Percentiles rank a stretch among this genome's conserved stretches.
phyloP scores from a whole-genome alignment of 2,888 invertebrate species.

The Noctua janthina region DNA sequence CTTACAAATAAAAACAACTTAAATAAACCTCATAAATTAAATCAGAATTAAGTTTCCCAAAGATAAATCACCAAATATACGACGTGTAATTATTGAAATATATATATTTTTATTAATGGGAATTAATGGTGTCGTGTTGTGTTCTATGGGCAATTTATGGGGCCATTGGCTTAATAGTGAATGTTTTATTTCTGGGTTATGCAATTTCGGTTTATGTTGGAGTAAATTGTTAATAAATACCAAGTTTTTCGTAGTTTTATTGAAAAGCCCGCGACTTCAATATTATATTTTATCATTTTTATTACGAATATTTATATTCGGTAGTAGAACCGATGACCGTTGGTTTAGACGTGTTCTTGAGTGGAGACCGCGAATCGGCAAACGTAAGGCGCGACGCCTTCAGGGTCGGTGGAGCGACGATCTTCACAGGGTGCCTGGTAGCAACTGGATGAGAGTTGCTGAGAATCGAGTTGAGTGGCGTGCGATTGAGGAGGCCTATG shows the following conservation, averaged over 20 bases:
- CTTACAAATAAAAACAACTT: conserved; percentile 2
- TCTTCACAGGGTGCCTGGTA: too few species aligned
- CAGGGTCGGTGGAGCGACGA: too few species aligned
- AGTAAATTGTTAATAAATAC: neutral
- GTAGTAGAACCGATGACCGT: too few species aligned
- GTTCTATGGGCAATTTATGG: conserved; percentile 63
- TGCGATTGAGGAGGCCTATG: too few species aligned
- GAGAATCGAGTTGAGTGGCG: too few species aligned
- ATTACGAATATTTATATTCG: too few species aligned
- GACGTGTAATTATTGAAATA: conserved; percentile 64
- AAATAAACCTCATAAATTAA: conserved; percentile 45
- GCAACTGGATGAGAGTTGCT: too few species aligned
- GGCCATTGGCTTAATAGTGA: conserved; percentile 51
- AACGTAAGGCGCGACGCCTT: too few species aligned
- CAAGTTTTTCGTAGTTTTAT: neutral
- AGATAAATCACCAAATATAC: conserved; percentile 54
- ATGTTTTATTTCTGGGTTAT: conserved; percentile 47
- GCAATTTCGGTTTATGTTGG: conserved; percentile 31
- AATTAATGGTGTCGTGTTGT: conserved; percentile 61
- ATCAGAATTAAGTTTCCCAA: conserved; percentile 36
- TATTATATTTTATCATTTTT: too few species aligned
- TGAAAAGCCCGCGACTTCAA: neutral
- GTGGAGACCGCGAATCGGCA: too few species aligned
- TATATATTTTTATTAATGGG: conserved; percentile 58
- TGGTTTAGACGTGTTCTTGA: too few species aligned